Evolutionary conservation across 1,140 invertebrate genomes (phyloP).

Genomic region (Lordiphosa clarofinis): DNA sequence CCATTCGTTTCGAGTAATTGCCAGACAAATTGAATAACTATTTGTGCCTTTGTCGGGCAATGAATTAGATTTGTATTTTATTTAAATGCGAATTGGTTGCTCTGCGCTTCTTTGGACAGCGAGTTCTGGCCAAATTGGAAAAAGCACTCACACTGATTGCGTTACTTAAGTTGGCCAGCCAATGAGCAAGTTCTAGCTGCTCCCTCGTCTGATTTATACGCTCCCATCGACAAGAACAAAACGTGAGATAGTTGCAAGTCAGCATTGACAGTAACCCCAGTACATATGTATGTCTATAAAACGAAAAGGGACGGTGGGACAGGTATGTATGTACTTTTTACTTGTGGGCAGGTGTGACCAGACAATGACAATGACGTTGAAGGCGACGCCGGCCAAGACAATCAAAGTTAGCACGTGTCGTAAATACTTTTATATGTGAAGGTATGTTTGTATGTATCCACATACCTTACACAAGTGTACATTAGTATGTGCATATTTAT

Average conservation of each 20-base stretch:
- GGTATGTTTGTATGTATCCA: background rate
- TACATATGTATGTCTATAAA: conserved; percentile 6
- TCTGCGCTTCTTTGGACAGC: conserved; percentile 5
- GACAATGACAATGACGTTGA: conserved; percentile 4
- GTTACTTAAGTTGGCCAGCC: conserved; percentile 52
- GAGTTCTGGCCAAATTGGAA: conserved; percentile 31
- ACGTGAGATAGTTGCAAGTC: conserved; percentile 51
- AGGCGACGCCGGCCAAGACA: conserved; percentile 32
- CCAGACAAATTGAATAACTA: conserved; percentile 40
- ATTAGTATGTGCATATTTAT: conserved; percentile 58
- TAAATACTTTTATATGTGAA: conserved; percentile 43
- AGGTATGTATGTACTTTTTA: background rate
- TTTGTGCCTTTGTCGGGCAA: conserved; percentile 44
- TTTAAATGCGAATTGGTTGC: conserved; percentile 38
- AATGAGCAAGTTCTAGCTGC: conserved; percentile 15
- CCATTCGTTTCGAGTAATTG: conserved; percentile 22
- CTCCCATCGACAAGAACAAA: conserved; percentile 32
- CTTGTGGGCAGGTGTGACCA: background rate
- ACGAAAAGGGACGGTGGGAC: background rate
- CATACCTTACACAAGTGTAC: conserved; percentile 13
- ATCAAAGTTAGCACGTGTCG: conserved; percentile 55
- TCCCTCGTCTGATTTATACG: conserved; percentile 44
- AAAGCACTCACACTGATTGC: conserved; percentile 61
- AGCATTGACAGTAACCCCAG: conserved; percentile 27
- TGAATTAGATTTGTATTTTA: conserved; percentile 47